These are phyloP conservation scores for Neolamprologus ventralis DNA, from an alignment of 2,113 vertebrate genomes.

Conservation along the genomic window DNA sequence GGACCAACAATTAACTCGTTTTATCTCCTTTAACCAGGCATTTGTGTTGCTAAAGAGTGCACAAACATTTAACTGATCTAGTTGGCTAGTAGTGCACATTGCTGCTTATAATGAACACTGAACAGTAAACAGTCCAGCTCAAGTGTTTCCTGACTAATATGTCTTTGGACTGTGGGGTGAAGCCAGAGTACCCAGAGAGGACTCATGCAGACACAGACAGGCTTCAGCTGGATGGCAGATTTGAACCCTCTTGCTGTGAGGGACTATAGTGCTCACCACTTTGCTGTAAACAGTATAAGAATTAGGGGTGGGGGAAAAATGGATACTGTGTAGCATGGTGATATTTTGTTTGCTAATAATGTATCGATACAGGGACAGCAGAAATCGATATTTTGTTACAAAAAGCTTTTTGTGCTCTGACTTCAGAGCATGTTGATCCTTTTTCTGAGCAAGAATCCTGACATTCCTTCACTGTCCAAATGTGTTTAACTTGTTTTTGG, in stretches of 20 bases:
- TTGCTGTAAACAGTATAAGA: not conserved
- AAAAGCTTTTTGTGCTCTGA: no score
- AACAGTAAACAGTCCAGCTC: not conserved
- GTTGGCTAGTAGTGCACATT: not conserved
- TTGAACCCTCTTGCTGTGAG: not conserved
- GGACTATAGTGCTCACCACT: not conserved
- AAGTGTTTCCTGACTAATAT: not conserved
- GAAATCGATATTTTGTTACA: no score
- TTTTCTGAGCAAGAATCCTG: no score
- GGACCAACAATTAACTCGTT: not conserved
- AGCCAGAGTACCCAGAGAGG: not conserved
- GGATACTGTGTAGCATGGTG: accelerated
- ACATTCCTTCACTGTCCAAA: no score
- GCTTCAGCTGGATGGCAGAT: not conserved
- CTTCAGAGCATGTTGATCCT: no score
- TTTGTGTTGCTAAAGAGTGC: not conserved
- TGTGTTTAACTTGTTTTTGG: no score
- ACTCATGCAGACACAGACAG: not conserved
- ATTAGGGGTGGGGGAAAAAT: no score
- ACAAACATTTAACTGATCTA: not conserved
- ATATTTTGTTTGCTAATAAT: no score
- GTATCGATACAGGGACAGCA: no score
- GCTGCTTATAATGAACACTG: not conserved
- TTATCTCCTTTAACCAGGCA: not conserved
- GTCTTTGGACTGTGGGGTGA: not conserved